These are phyloP conservation scores for Dolichomitus sp. DNA, from an alignment of 2,888 invertebrate genomes.

Conservation along the genomic window DNA sequence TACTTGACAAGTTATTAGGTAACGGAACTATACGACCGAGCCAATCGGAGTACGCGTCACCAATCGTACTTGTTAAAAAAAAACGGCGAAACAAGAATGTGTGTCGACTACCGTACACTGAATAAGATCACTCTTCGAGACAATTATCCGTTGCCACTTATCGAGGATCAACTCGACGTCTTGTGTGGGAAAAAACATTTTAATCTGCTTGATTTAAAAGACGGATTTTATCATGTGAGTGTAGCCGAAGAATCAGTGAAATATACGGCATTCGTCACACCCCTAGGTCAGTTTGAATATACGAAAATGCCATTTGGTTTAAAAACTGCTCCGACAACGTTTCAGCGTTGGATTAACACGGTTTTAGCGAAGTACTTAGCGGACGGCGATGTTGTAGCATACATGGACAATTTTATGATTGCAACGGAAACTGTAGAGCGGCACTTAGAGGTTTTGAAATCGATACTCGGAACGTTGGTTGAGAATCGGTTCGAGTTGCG, in stretches of 20 bases:
- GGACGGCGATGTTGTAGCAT: conserved; percentile 61
- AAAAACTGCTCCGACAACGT: conserved; percentile 62
- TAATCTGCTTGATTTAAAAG: conserved; percentile 68
- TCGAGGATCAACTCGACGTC: conserved; percentile 67
- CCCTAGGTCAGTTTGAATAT: conserved; percentile 49
- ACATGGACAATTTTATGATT: conserved; percentile 71
- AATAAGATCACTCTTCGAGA: conserved; percentile 64
- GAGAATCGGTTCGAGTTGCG: conserved; percentile 52
- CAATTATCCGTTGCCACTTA: conserved; percentile 64
- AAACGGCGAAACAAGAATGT: conserved; percentile 52
- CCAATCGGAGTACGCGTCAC: conserved; percentile 62
- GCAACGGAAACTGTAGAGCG: conserved; percentile 42
- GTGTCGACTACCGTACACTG: conserved; percentile 64
- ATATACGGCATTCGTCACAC: conserved; percentile 64
- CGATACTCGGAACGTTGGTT: conserved; percentile 22
- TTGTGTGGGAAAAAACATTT: conserved; percentile 67
- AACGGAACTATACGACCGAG: conserved; percentile 68
- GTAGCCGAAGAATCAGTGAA: conserved; percentile 66
- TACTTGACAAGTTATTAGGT: conserved; percentile 65
- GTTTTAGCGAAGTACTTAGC: conserved; percentile 66
- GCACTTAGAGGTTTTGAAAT: conserved; percentile 39
- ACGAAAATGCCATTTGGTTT: conserved; percentile 60
- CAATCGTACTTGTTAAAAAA: conserved; percentile 66
- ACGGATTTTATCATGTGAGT: conserved; percentile 69
- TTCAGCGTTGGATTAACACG: conserved; percentile 69